These are phyloP conservation scores for Gymnopithys bicolor DNA, from an alignment of 2,797 vertebrate genomes.

Conservation along the genomic window DNA sequence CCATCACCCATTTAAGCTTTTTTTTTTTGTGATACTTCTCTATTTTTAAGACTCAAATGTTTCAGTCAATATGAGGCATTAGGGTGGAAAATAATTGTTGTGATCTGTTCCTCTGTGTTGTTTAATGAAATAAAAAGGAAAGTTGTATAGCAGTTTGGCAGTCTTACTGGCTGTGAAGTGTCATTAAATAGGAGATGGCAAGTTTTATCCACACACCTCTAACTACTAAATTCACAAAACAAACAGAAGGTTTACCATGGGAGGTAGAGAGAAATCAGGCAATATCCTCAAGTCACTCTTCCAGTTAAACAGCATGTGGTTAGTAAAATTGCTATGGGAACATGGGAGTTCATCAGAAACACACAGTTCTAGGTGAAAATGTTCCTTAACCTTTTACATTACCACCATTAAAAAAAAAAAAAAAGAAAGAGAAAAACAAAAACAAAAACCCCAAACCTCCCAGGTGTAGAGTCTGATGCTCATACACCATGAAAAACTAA, in stretches of 20 bases:
- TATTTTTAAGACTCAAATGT: constrained; percentile 18
- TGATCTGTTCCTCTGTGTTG: neutral
- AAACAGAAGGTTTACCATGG: constrained; percentile 76
- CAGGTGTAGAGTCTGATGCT: neutral
- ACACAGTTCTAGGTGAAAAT: constrained; percentile 40
- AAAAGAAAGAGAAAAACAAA: too few relatives aligned
- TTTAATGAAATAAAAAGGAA: constrained; percentile 55
- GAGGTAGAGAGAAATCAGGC: constrained; percentile 58
- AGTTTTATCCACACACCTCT: constrained; percentile 61
- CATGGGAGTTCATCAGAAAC: constrained; percentile 60
- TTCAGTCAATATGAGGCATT: constrained; percentile 3
- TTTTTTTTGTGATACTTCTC: neutral
- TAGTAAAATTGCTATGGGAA: constrained; percentile 75
- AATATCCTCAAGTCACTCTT: constrained; percentile 70
- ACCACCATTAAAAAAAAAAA: neutral
- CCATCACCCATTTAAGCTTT: neutral
- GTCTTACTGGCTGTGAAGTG: constrained; percentile 39
- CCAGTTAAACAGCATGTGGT: constrained; percentile 70
- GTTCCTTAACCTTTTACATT: constrained; percentile 58
- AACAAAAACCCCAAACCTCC: neutral
- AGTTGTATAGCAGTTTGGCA: constrained; percentile 16
- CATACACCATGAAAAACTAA: neutral
- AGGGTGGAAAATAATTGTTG: constrained; percentile 27
- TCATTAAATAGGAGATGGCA: constrained; percentile 55
- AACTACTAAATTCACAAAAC: constrained; percentile 71